Base-by-base conservation (phyloP, 2,113 vertebrate genomes). In the Ceyx melanurus region DNA sequence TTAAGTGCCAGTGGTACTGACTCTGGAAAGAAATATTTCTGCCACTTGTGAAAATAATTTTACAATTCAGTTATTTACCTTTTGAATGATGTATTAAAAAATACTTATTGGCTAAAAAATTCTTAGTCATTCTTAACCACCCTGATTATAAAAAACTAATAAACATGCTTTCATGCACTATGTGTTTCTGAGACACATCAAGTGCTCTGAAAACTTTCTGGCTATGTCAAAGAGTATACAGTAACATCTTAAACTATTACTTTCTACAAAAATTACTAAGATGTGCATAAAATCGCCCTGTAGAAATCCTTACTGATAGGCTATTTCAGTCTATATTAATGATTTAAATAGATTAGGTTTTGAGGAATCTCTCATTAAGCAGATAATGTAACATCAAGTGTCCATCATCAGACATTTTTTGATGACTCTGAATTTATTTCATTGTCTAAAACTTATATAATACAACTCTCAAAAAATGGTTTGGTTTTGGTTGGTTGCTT, bases 211-310 rank as follows among this genome's bases (percentile, higher is more conserved):
- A 28, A 71, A 42, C 15, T 62, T 62, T 17, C 37, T 75, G 43
- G 10, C 3, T 72, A 67, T 37, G 10, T 60, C 28, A 89, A 54
- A 35, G 26, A 48, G 9, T 48, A 64, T 48, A 18, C 23, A 70
- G 6, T 45, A 86, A 68, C 7, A 57, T 0, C 0, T 71, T 57
- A 57, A 89, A 53, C 7, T 76, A 53, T 31, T 57, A 0, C 51
- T 64, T 87, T 82, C n/a, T 78, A 75, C 19, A 88, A 73, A 91
- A 85, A 68, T 17, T 29, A 29, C 6, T 62, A 84, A 46, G n/a
- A 8, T 0, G 1, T 68, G 28, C 8, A 51, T 31, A 51, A 89
- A 87, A 37, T 8, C 61, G 46, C 65, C 58, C 15, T 23, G 18
- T 29, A 35, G 57, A 73, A 79, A 76, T 76, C 15, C 35, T 89